phyloP scores from a whole-genome alignment of 2,797 vertebrate species.

The Peromyscus eremicus region DNA sequence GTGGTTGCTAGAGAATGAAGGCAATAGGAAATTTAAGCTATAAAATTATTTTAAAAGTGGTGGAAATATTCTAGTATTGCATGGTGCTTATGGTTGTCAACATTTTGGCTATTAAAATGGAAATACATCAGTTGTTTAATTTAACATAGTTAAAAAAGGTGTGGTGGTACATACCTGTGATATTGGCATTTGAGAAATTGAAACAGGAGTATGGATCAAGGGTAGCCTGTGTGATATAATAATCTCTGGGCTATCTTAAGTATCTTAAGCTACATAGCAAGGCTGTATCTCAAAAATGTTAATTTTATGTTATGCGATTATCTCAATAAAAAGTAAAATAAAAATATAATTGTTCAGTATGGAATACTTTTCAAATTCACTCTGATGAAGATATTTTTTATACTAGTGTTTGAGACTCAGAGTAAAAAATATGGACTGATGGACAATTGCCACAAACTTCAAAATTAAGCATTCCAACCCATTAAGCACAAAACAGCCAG shows the following conservation, averaged over 20 bases:
- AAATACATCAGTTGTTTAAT: not conserved
- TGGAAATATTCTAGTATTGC: slow-evolving; percentile 10
- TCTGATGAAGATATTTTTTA: slow-evolving; percentile 15
- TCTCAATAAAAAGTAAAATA: not conserved
- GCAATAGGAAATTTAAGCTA: not conserved
- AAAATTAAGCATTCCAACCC: slow-evolving; percentile 16
- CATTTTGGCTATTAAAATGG: not conserved
- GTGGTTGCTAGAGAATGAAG: not conserved
- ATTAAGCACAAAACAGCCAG: not conserved
- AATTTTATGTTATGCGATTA: not conserved
- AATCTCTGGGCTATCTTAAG: not conserved
- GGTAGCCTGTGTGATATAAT: not conserved
- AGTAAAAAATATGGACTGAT: not conserved
- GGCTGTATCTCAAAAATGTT: not conserved
- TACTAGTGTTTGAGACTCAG: not conserved
- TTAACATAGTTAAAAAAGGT: not conserved
- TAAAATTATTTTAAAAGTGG: slow-evolving; percentile 9
- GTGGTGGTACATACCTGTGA: not conserved
- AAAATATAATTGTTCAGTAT: not conserved
- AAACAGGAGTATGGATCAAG: not conserved
- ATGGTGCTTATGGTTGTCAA: not conserved
- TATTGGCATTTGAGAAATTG: not conserved
- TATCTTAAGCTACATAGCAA: not conserved
- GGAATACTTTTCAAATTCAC: not conserved
- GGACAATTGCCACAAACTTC: not conserved